Conservation (phyloP, 2,113 vertebrate genomes). For the Ctenodactylus gundi region DNA sequence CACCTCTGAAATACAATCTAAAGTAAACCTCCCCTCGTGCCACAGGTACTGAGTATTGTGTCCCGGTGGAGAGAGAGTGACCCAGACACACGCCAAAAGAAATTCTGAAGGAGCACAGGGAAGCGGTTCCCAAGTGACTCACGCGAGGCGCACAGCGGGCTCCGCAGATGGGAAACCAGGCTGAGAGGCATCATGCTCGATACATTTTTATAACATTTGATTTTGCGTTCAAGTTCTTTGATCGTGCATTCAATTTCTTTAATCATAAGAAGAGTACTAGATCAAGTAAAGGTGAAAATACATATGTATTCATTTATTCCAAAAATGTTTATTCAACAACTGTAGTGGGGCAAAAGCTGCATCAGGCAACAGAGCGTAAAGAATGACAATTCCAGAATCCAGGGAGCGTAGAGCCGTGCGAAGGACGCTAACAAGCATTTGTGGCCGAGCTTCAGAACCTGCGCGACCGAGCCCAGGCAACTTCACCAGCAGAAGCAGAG, state of each 20-base stretch:
- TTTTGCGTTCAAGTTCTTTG: conserved; percentile 53
- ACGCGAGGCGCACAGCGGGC: fast-evolving
- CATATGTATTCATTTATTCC: conserved; percentile 44
- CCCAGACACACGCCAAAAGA: neutral
- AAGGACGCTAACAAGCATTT: conserved; percentile 50
- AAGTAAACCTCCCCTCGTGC: too few species aligned
- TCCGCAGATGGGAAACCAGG: neutral
- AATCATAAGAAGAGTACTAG: neutral
- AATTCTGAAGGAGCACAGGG: neutral
- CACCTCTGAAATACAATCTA: too few species aligned
- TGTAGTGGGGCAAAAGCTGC: neutral
- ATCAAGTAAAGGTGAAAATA: conserved; percentile 37
- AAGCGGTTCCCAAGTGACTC: neutral
- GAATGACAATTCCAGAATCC: neutral
- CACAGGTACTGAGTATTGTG: too few species aligned
- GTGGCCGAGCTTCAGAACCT: conserved; percentile 25
- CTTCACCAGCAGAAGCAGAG: neutral
- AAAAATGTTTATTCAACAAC: conserved; percentile 56
- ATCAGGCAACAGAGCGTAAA: neutral
- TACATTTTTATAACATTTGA: conserved; percentile 8
- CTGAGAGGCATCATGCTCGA: neutral
- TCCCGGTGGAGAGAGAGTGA: too few species aligned
- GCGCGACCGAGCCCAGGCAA: conserved; percentile 6
- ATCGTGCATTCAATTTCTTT: conserved; percentile 45
- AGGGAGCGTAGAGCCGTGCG: neutral